Conservation (phyloP, 2,888 invertebrate genomes). For the Zeuzera pyrina region DNA sequence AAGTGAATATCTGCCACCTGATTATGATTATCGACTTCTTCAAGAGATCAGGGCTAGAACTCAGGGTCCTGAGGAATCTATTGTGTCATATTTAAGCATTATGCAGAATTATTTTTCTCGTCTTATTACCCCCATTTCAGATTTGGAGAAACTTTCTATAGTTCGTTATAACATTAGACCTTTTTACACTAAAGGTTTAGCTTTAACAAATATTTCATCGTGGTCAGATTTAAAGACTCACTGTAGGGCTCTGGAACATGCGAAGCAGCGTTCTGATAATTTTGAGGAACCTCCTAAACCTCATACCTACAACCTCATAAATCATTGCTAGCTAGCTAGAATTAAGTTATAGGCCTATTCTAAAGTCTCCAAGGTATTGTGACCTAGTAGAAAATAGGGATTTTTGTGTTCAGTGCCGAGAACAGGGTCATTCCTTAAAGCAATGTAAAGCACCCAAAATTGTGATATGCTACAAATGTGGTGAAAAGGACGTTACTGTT, state of each 20-base stretch:
- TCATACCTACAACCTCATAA: no score
- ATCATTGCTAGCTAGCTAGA: no score
- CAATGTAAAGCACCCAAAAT: no score
- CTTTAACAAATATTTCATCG: background rate
- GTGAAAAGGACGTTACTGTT: no score
- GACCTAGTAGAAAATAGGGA: no score
- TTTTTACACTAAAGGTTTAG: background rate
- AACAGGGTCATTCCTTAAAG: no score
- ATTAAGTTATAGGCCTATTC: no score
- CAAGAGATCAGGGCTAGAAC: background rate
- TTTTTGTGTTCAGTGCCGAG: no score
- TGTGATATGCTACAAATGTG: no score
- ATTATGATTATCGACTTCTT: background rate
- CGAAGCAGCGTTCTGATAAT: background rate
- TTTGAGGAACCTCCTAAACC: background rate
- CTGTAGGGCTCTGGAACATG: background rate
- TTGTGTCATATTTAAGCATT: background rate
- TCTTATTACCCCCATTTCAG: background rate
- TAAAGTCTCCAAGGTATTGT: no score
- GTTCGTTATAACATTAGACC: background rate
- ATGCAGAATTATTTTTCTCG: conserved; percentile 1
- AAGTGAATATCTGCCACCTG: background rate
- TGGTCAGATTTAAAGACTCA: background rate
- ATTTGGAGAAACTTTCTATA: background rate
- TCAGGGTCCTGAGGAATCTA: background rate